Conservation (phyloP, 1,140 invertebrate genomes). For the Epicauta chinensis region DNA sequence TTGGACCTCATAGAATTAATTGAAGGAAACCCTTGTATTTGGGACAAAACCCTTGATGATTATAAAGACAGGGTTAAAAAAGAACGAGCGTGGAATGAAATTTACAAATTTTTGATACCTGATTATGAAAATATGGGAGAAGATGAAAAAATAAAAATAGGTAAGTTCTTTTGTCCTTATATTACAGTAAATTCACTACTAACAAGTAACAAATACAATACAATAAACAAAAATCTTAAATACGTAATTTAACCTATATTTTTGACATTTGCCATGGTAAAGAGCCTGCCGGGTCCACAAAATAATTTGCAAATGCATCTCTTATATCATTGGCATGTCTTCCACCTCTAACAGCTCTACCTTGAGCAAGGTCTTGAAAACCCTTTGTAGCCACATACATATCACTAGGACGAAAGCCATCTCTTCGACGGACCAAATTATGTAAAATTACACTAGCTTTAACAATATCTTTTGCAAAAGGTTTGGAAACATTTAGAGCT, state of each 20-base stretch:
- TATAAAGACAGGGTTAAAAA: no score
- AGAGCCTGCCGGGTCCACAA: background rate
- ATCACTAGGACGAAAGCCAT: constrained; percentile 1
- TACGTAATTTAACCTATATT: constrained; percentile 1
- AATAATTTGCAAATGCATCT: constrained; percentile 5
- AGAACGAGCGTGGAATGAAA: no score
- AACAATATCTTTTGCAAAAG: background rate
- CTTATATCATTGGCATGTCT: constrained; percentile 5
- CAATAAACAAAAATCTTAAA: no score
- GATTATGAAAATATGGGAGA: no score
- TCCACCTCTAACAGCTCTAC: background rate
- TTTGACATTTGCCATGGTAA: constrained; percentile 6
- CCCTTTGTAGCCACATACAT: background rate
- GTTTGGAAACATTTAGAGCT: constrained; percentile 25
- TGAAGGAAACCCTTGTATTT: no score
- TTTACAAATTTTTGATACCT: no score
- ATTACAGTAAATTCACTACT: no score
- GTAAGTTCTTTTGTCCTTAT: no score
- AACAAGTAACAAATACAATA: no score
- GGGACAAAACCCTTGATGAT: no score
- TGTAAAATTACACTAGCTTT: constrained; percentile 6
- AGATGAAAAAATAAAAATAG: no score
- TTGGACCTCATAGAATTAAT: no score
- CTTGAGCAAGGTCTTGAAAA: background rate
- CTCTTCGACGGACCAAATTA: constrained; percentile 7